Evolutionary conservation across 2,113 vertebrate genomes (phyloP).

Genomic region (Chrysemys picta): DNA sequence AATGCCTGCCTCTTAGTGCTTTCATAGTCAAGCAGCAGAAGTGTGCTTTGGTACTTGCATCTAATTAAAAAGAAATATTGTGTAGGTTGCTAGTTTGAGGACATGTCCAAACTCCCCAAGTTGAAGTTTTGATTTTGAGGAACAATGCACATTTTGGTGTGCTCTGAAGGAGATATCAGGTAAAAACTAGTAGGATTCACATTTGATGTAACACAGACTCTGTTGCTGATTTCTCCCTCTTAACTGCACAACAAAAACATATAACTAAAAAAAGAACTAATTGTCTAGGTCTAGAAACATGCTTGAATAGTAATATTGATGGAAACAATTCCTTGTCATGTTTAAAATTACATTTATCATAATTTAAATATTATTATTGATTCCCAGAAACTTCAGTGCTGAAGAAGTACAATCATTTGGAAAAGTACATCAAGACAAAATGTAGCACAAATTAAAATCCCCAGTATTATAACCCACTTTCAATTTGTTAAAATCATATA

Average conservation of each 20-base stretch:
- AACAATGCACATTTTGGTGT: conserved; percentile 70
- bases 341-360: conserved; percentile 76
- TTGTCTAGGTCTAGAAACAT: conserved; percentile 77
- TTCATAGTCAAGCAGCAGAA: conserved; percentile 23
- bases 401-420: conserved; percentile 75
- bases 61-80: conserved; percentile 19
- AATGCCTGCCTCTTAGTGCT: neutral
- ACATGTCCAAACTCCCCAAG: conserved; percentile 8
- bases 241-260: conserved; percentile 55
- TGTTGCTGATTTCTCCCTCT: conserved; percentile 2
- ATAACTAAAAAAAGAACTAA: conserved; percentile 58
- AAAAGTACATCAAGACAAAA: conserved; percentile 66
- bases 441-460: conserved; percentile 67
- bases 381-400: conserved; percentile 76
- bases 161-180: conserved; percentile 46
- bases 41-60: conserved; percentile 51
- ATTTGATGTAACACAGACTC: conserved; percentile 57
- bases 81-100: neutral
- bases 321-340: conserved; percentile 70
- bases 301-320: conserved; percentile 68
- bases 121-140: conserved; percentile 15
- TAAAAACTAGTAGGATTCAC: conserved; percentile 49
- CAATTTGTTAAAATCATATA: conserved; percentile 70
- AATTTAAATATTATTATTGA: conserved; percentile 79
- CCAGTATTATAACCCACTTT: conserved; percentile 51